A percentile compares a stretch with the other conserved stretches of the same genome.
phyloP scores from a whole-genome alignment of 2,888 invertebrate species.

The Linhomoeus sp. region DNA sequence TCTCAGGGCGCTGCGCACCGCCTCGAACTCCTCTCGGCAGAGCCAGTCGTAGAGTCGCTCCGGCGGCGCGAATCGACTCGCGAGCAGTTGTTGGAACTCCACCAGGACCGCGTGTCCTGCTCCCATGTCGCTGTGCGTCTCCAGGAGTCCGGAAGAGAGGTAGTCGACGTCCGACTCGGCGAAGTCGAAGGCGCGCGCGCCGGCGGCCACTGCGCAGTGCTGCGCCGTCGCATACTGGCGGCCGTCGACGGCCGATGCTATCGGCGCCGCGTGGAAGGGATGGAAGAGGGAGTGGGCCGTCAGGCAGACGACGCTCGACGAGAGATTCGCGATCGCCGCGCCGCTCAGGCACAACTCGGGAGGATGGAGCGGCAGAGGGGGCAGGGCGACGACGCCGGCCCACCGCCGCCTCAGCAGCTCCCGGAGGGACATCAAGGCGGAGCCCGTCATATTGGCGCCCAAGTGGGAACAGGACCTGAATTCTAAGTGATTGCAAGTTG shows the following conservation, averaged over 20 bases:
- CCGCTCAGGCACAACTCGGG: background rate
- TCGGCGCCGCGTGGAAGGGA: conserved; percentile 21
- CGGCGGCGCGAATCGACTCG: too few species aligned
- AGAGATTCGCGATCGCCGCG: conserved; percentile 8
- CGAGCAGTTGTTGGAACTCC: too few species aligned
- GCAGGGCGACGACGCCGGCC: too few species aligned
- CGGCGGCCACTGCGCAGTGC: background rate
- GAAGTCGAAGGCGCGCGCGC: too few species aligned
- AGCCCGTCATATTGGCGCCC: conserved; percentile 19
- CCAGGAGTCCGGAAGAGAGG: too few species aligned
- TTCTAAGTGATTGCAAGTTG: too few species aligned
- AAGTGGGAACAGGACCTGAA: conserved; percentile 13
- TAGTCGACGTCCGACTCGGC: too few species aligned
- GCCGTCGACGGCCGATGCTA: conserved; percentile 6
- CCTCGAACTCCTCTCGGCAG: background rate
- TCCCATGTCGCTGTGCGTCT: too few species aligned
- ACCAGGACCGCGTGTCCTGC: too few species aligned
- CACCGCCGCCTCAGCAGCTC: conserved; percentile 9
- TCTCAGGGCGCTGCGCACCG: conserved; percentile 6
- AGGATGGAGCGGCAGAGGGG: too few species aligned
- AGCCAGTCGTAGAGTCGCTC: too few species aligned
- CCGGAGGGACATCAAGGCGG: conserved; percentile 22
- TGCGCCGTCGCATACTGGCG: background rate
- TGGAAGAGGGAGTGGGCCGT: conserved; percentile 23
- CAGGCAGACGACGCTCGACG: conserved; percentile 22